These are phyloP conservation scores for Callipepla californica DNA, from an alignment of 2,113 vertebrate genomes.

Conservation along the genomic window DNA sequence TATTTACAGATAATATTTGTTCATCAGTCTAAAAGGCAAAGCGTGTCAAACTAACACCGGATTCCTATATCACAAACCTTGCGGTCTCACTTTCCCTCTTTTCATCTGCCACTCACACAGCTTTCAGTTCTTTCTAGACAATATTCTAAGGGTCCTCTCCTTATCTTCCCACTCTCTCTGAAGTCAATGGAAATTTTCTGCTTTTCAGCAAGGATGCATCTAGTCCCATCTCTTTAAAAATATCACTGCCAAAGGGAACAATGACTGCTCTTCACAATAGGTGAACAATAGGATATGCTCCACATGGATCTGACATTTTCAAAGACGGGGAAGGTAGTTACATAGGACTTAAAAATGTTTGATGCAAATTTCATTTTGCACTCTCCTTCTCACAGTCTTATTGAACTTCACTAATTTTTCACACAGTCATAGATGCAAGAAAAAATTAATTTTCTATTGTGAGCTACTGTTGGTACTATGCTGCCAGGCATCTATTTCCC, in stretches of 20 bases:
- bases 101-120: background rate
- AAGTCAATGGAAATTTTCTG: background rate
- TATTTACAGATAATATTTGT: background rate
- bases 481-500: background rate
- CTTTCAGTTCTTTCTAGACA: background rate
- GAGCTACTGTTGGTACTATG: background rate
- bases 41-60: background rate
- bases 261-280: background rate
- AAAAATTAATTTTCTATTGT: background rate
- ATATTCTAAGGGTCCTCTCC: background rate
- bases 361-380: background rate
- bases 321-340: background rate
- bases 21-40: conserved; percentile 19
- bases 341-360: background rate
- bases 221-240: conserved; percentile 1
- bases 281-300: background rate
- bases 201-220: background rate
- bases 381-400: background rate
- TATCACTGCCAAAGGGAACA: background rate
- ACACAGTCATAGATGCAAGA: background rate
- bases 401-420: background rate
- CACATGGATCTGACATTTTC: background rate
- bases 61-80: background rate
- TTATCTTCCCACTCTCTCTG: background rate
- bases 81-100: background rate